Evolutionary conservation across 2,888 invertebrate genomes (phyloP).

Genomic region (Leuctra nigra): DNA sequence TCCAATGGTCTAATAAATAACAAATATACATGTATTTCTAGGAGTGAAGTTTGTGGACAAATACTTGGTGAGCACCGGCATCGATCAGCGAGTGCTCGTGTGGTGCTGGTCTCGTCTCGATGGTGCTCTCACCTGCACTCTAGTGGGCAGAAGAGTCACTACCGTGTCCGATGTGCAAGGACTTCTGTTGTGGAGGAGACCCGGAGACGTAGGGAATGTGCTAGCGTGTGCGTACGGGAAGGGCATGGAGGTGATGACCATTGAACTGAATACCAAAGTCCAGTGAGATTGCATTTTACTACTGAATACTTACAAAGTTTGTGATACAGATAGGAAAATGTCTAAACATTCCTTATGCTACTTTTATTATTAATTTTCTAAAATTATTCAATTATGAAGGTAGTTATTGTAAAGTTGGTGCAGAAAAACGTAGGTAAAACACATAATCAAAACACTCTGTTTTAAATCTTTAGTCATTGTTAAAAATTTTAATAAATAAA

Average conservation of each 20-base stretch:
- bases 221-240: conserved; percentile 47
- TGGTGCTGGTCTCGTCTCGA: conserved; percentile 40
- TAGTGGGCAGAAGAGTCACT: conserved; percentile 44
- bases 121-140: conserved; percentile 38
- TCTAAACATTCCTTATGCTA: neutral
- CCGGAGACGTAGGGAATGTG: too few species aligned
- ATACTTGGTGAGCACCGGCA: conserved; percentile 49
- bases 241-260: conserved; percentile 44
- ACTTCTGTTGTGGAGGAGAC: conserved; percentile 39
- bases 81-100: conserved; percentile 58
- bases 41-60: too few species aligned
- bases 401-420: neutral
- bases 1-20: too few species aligned
- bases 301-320: conserved; percentile 3
- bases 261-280: neutral
- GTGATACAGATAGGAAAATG: neutral
- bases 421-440: too few species aligned
- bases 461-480: too few species aligned
- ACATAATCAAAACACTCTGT: neutral
- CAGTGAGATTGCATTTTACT: conserved; percentile 4
- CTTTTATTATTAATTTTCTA: neutral
- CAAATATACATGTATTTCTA: too few species aligned
- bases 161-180: conserved; percentile 64
- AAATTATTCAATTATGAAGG: neutral
- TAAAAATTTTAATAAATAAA: too few species aligned